Percentiles rank a stretch among this genome's conserved stretches.
These are phyloP conservation scores for Idaea straminata DNA, from an alignment of 2,888 invertebrate species.

Conservation along the genomic window DNA sequence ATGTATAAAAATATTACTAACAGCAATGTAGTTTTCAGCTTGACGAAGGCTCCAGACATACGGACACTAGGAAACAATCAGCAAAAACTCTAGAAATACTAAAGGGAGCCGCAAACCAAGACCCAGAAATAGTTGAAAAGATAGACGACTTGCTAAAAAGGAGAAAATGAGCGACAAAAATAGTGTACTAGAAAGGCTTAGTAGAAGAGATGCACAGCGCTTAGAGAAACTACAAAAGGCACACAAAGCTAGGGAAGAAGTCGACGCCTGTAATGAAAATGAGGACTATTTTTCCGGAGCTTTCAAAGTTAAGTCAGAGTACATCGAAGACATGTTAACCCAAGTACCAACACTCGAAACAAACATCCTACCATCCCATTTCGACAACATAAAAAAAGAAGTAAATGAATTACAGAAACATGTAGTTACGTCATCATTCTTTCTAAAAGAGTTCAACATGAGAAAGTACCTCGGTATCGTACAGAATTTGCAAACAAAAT, in stretches of 20 bases:
- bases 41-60: conserved; percentile 54
- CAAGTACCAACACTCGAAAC: conserved; percentile 73
- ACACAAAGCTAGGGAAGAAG: conserved; percentile 82
- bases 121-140: conserved; percentile 66
- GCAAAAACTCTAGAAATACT: conserved; percentile 59
- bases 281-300: conserved; percentile 85
- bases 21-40: conserved; percentile 48
- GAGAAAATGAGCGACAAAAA: conserved; percentile 72
- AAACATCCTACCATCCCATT: conserved; percentile 78
- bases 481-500: conserved; percentile 85
- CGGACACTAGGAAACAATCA: conserved; percentile 56
- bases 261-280: conserved; percentile 83
- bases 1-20: background rate
- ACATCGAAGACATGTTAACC: conserved; percentile 82
- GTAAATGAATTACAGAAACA: conserved; percentile 88
- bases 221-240: conserved; percentile 83
- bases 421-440: conserved; percentile 88
- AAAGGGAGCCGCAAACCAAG: conserved; percentile 67
- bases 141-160: conserved; percentile 70
- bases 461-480: conserved; percentile 87
- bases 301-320: conserved; percentile 83
- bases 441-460: conserved; percentile 89
- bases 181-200: conserved; percentile 68
- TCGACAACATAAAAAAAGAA: conserved; percentile 85
- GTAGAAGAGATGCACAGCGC: conserved; percentile 82